A percentile compares a stretch with the other conserved stretches of the same genome.
Conservation (phyloP, 2,113 vertebrate genomes). For the Psammodynastes pulverulentus region DNA sequence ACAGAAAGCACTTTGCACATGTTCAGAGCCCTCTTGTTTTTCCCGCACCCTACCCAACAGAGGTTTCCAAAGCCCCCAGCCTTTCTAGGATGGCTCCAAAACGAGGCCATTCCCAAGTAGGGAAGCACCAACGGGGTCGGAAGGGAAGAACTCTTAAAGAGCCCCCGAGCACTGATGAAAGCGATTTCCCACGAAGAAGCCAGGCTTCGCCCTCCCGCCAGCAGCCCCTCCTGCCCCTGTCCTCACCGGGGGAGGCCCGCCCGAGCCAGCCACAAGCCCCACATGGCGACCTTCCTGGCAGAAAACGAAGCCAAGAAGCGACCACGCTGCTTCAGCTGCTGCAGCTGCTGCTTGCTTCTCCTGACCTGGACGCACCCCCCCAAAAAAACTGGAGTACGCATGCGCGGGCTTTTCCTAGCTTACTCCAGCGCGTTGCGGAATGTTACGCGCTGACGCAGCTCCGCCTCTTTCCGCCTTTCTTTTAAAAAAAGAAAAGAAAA, state of each 20-base stretch:
- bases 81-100: not conserved
- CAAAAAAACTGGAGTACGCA: not conserved
- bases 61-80: not conserved
- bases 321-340: not conserved
- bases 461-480: not conserved
- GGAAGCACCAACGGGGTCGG: not conserved
- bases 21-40: not conserved
- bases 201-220: not conserved
- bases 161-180: not conserved
- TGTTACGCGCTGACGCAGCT: not conserved
- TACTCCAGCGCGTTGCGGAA: not conserved
- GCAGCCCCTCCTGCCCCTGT: not conserved
- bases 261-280: slow-evolving; percentile 44
- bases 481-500: too few relatives aligned
- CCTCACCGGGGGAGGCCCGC: slow-evolving; percentile 40
- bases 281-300: slow-evolving; percentile 29
- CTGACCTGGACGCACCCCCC: not conserved
- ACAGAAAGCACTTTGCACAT: not conserved
- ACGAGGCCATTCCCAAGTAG: fast-evolving
- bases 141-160: too few relatives aligned
- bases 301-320: fast-evolving
- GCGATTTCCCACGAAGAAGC: not conserved
- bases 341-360: not conserved
- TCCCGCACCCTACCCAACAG: too few relatives aligned
- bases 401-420: not conserved